phyloP scores from a whole-genome alignment of 2,888 invertebrate species.

The Tipula confusa region DNA sequence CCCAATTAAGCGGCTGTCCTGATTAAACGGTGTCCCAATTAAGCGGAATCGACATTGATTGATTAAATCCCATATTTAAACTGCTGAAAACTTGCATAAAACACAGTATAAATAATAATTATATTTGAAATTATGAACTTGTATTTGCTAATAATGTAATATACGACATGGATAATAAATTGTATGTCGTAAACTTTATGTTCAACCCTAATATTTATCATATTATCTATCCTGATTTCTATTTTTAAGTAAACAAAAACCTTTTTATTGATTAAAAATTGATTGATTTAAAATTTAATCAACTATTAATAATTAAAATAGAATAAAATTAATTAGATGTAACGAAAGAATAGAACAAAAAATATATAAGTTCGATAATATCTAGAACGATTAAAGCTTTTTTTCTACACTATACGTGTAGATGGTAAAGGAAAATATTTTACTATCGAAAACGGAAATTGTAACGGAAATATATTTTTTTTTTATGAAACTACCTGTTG shows the following conservation, averaged over 20 bases:
- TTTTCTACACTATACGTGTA: neutral
- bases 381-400: neutral
- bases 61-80: too few relatives aligned
- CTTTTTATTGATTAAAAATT: conserved; percentile 14
- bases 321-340: neutral
- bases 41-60: too few relatives aligned
- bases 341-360: neutral
- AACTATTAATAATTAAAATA: neutral
- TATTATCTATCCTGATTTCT: neutral
- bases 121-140: too few relatives aligned
- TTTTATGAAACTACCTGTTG: neutral
- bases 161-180: too few relatives aligned
- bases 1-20: too few relatives aligned
- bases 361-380: neutral
- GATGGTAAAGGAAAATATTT: neutral
- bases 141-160: too few relatives aligned
- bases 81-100: too few relatives aligned
- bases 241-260: neutral
- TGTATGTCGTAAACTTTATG: too few relatives aligned
- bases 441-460: neutral
- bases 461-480: neutral
- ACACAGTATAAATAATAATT: too few relatives aligned
- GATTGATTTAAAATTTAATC: neutral
- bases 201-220: too few relatives aligned
- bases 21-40: too few relatives aligned